Base-by-base conservation (phyloP, 2,113 vertebrate genomes). In the Osmerus mordax region DNA sequence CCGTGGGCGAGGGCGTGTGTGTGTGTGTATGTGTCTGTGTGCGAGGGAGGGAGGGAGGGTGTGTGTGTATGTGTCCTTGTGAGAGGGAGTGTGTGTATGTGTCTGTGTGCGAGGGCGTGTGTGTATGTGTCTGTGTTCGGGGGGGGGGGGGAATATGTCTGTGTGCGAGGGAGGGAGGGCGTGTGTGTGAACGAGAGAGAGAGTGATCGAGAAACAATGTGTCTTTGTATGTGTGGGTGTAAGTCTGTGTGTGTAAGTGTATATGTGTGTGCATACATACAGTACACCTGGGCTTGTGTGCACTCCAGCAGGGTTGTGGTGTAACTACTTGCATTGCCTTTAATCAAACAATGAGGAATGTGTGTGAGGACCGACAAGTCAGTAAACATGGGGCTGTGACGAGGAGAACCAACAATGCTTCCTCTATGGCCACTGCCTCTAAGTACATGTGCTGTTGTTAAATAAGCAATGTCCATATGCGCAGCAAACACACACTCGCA, bases 111-210 rank as follows among this genome's bases (percentile, higher is more conserved):
- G 32, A 32, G 32, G 32, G 16, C 81, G 66, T n/a, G 60, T 69
- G 25, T 51, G 69, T 54, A 21, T 18, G 23, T 56, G 69, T 54
- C n/a, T 18, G 23, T 56, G 55, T 59, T 28, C 13, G n/a, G n/a
- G 63, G 66, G 52, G 25, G 77, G 77, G 70, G 0, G 4, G 47
- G 16, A 81, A 64, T 19, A 58, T 69, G 25, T 52, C 66, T 58
- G 28, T 18, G 23, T 56, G 23, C n/a, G 32, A 23, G 63, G 66
- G 52, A 36, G 63, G 66, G 52, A 36, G 78, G 77, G 70, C 0
- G 4, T 69, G 25, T 52, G 69, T 58, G 28, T 19, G 23, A 25
- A n/a, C n/a, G 55, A 23, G 63, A 36, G 18, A 1, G 36, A 32
- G 3, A 32, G 32, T 6, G 36, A 41, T 41, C 36, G 7, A 41